Percentiles rank a stretch among this genome's conserved stretches.
phyloP scores from a whole-genome alignment of 2,888 invertebrate genomes.

The Ormyrus thymus region DNA sequence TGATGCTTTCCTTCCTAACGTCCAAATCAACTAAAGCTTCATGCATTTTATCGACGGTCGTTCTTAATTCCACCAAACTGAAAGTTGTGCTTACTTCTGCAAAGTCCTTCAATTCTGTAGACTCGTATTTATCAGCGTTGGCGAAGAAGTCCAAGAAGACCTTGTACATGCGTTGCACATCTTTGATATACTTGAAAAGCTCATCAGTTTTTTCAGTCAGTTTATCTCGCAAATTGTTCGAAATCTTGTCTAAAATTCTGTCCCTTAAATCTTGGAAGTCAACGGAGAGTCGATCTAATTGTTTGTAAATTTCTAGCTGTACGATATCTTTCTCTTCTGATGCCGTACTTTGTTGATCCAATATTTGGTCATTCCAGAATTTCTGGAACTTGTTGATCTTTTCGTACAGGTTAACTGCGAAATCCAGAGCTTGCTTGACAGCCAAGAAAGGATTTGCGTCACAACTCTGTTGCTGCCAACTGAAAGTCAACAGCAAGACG shows the following conservation, averaged over 20 bases:
- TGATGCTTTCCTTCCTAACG: conserved; percentile 11
- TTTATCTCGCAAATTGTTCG: conserved; percentile 29
- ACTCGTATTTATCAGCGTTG: conserved; percentile 9
- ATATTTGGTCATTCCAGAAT: neutral
- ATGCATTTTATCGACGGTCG: conserved; percentile 23
- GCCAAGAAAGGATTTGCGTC: conserved; percentile 1
- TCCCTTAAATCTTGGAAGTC: conserved; percentile 27
- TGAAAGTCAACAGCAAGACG: neutral
- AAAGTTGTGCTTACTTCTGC: conserved; percentile 4
- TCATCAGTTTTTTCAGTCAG: conserved; percentile 34
- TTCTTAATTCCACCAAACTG: conserved; percentile 26
- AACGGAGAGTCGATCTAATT: neutral
- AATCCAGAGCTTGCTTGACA: neutral
- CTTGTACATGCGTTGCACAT: conserved; percentile 24
- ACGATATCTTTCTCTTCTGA: neutral
- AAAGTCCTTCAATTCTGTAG: conserved; percentile 1
- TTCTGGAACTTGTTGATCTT: conserved; percentile 12
- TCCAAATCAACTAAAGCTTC: conserved; percentile 8
- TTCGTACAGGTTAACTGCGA: conserved; percentile 2
- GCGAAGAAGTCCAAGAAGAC: conserved; percentile 10
- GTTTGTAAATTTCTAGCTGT: neutral
- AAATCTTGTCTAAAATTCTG: conserved; percentile 10
- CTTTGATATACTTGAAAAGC: conserved; percentile 11
- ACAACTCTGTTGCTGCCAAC: conserved; percentile 2
- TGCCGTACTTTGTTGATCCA: neutral